These are phyloP conservation scores for Caretta caretta DNA, from an alignment of 2,113 vertebrate genomes.

Conservation along the genomic window DNA sequence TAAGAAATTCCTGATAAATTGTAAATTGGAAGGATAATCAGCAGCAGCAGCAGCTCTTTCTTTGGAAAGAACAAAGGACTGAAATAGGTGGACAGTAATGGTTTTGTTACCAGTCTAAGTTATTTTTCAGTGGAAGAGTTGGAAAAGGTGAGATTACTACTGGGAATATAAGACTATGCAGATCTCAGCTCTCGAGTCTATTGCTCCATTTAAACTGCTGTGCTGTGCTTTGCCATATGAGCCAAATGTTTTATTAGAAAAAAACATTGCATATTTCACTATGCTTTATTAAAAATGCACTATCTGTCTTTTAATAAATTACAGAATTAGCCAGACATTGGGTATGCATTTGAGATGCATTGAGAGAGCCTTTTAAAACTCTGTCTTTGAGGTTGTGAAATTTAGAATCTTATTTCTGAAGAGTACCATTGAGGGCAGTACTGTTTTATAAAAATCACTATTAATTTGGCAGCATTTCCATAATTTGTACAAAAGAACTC, in stretches of 20 bases:
- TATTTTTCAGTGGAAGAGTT: conserved; percentile 54
- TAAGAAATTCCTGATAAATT: conserved; percentile 47
- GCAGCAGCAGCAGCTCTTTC: conserved; percentile 25
- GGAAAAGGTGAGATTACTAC: conserved; percentile 63
- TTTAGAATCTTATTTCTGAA: conserved; percentile 62
- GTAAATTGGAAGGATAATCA: conserved; percentile 7
- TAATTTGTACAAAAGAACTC: conserved; percentile 11
- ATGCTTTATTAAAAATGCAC: conserved; percentile 5
- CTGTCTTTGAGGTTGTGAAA: conserved; percentile 47
- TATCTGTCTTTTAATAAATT: conserved; percentile 55
- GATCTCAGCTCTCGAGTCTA: conserved; percentile 30
- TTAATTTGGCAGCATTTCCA: conserved; percentile 12
- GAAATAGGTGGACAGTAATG: conserved; percentile 5
- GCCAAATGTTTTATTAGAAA: conserved; percentile 61
- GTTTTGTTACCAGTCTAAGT: conserved; percentile 52
- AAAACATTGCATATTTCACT: conserved; percentile 35
- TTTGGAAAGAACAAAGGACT: conserved; percentile 55
- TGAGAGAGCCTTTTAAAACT: conserved; percentile 49
- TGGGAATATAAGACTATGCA: conserved; percentile 54
- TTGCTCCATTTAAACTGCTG: conserved; percentile 37
- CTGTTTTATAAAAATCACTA: conserved; percentile 45
- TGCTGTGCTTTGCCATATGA: conserved; percentile 59
- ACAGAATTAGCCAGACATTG: conserved; percentile 57
- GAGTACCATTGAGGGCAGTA: conserved; percentile 44
- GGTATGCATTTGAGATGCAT: conserved; percentile 50